These are phyloP conservation scores for Triplophysa siluroides DNA, from an alignment of 2,113 vertebrate genomes.

Conservation along the genomic window DNA sequence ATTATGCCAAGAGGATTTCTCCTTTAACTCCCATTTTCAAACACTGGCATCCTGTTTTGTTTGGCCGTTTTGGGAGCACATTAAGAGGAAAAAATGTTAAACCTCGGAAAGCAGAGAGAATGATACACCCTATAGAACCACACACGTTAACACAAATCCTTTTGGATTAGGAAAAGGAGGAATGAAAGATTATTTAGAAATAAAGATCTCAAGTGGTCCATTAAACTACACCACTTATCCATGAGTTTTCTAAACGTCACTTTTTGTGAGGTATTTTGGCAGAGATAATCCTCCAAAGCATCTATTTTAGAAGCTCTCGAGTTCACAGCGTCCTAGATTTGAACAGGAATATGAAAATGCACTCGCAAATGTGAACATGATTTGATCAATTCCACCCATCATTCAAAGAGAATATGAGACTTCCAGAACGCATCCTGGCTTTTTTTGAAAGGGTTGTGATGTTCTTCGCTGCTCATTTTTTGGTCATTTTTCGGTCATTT, in stretches of 20 bases:
- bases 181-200: neutral
- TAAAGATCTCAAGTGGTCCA: slow-evolving; percentile 4
- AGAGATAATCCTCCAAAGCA: neutral
- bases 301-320: neutral
- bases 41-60: slow-evolving; percentile 21
- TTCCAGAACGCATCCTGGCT: slow-evolving; percentile 62
- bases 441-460: slow-evolving; percentile 57
- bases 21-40: slow-evolving; percentile 28
- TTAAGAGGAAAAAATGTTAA: too few species aligned
- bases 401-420: neutral
- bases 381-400: slow-evolving; percentile 1
- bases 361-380: slow-evolving; percentile 14
- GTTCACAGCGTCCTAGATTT: slow-evolving; percentile 3
- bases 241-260: neutral
- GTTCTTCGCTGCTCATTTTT: slow-evolving; percentile 26
- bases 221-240: neutral
- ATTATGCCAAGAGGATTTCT: slow-evolving; percentile 29
- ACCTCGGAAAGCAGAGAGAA: neutral
- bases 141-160: neutral
- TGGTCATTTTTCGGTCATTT: slow-evolving; percentile 58
- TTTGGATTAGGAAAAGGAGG: neutral
- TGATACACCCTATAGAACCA: neutral
- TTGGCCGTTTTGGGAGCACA: neutral
- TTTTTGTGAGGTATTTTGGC: neutral
- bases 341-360: slow-evolving; percentile 11